A percentile compares a stretch with the other conserved stretches of the same genome.
These are phyloP conservation scores for Dryadula phaetusa DNA, from an alignment of 2,888 invertebrate genomes.

Conservation along the genomic window DNA sequence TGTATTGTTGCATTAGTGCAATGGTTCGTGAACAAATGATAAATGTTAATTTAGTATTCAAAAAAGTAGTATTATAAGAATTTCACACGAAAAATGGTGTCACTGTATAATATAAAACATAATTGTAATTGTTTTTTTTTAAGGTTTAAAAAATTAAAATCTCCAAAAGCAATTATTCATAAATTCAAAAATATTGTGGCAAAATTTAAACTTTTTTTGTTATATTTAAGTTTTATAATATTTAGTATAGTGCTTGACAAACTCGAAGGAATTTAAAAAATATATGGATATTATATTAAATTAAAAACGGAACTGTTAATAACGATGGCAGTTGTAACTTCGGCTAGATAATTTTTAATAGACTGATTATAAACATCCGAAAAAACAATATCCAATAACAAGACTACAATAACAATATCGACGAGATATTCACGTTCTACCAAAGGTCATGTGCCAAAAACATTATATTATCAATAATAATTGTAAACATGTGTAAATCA, in stretches of 20 bases:
- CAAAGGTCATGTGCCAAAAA: constrained; percentile 45
- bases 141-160: too few species aligned
- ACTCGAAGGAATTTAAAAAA: too few species aligned
- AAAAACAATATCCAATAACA: constrained; percentile 22
- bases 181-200: too few species aligned
- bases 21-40: background rate
- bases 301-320: background rate
- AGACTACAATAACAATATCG: constrained; percentile 20
- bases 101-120: too few species aligned
- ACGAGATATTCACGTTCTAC: constrained; percentile 31
- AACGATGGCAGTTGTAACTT: background rate
- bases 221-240: too few species aligned
- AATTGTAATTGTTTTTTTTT: too few species aligned
- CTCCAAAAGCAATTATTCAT: too few species aligned
- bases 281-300: too few species aligned
- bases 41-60: background rate
- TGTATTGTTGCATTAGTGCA: background rate
- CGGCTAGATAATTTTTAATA: background rate
- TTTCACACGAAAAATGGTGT: too few species aligned
- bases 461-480: constrained; percentile 37
- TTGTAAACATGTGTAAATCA: constrained; percentile 40
- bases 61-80: too few species aligned
- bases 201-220: too few species aligned
- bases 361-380: background rate
- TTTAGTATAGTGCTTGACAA: too few species aligned